Evolutionary conservation across 2,797 vertebrate species (phyloP), one percentile per base, ranked within the genome.

Genomic region (Lagocephalus sceleratus): DNA sequence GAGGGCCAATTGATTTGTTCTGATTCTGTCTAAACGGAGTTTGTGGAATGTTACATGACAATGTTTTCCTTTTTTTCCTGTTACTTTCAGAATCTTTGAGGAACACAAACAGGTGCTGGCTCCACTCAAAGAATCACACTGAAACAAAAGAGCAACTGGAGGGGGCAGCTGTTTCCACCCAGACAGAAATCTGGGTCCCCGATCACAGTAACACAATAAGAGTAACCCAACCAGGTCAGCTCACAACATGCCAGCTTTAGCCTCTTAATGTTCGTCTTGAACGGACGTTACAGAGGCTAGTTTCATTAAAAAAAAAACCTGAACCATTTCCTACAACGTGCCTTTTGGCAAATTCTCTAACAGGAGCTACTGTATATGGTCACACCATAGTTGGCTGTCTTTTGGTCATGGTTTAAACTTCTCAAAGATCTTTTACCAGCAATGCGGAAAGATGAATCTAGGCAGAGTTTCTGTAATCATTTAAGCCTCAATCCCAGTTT

Each of bases 51-150:
- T 22, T 8, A 9, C 26, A 2, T 26, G 2, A 32, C 29, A 32
- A 32, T 8, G 26, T 10, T 6, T 6, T 29, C 5, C 26, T 66
- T 54, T 23, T n/a, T n/a, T n/a, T n/a, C n/a, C n/a, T 39, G 42
- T 56, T 22, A 41, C 53, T 69, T 25, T 61, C 64, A 55, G 43
- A 67, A 32, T 32, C 54, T 20, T 38, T 71, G 74, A 82, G 68
- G 68, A 83, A 79, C 68, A 51, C 44, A 25, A 75, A 84, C 83
- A 85, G 85, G 82, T 87, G 80, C 57, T 60, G 71, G 68, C 73
- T 83, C 66, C 48, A 26, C 61, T 79, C 73, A 71, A 43, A 63
- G 26, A 59, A 54, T 47, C 29, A 45, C 46, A 63, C 52, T 59
- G 68, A 65, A 82, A 83, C 83, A 35, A 35, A 35, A 14, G 32